These are phyloP conservation scores for Pedetes capensis DNA, from an alignment of 2,113 vertebrate species.

Conservation along the genomic window DNA sequence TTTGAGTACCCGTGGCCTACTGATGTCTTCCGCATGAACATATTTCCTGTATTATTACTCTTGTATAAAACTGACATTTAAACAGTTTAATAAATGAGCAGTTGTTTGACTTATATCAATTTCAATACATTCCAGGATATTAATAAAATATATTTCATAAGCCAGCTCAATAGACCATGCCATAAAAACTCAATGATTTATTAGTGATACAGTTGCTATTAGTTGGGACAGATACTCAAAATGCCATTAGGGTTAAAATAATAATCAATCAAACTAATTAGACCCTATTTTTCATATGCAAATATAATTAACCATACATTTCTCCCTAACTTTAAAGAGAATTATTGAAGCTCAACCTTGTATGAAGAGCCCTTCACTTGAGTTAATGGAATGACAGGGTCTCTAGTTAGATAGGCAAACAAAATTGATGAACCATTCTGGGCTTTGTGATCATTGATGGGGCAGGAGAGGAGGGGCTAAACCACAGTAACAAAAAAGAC, in stretches of 20 bases:
- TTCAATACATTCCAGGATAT: constrained; percentile 85
- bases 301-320: constrained; percentile 89
- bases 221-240: constrained; percentile 88
- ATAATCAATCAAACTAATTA: constrained; percentile 91
- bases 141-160: constrained; percentile 87
- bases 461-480: not conserved
- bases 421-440: constrained; percentile 71
- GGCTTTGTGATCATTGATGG: not conserved
- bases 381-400: constrained; percentile 79
- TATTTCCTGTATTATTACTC: constrained; percentile 84
- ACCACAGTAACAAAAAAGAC: not conserved
- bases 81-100: constrained; percentile 86
- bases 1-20: constrained; percentile 79
- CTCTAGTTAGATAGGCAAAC: constrained; percentile 77
- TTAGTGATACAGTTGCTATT: constrained; percentile 83
- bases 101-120: constrained; percentile 88
- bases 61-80: constrained; percentile 85
- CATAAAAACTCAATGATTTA: constrained; percentile 86
- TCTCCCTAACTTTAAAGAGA: constrained; percentile 86
- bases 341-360: constrained; percentile 78
- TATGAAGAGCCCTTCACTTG: constrained; percentile 72
- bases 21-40: constrained; percentile 77
- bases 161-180: constrained; percentile 81
- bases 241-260: constrained; percentile 90
- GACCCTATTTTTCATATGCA: constrained; percentile 88